A percentile compares a stretch with the other conserved stretches of the same genome.
These are phyloP conservation scores for Peucedramus taeniatus DNA, from an alignment of 2,113 vertebrate genomes.

Conservation along the genomic window DNA sequence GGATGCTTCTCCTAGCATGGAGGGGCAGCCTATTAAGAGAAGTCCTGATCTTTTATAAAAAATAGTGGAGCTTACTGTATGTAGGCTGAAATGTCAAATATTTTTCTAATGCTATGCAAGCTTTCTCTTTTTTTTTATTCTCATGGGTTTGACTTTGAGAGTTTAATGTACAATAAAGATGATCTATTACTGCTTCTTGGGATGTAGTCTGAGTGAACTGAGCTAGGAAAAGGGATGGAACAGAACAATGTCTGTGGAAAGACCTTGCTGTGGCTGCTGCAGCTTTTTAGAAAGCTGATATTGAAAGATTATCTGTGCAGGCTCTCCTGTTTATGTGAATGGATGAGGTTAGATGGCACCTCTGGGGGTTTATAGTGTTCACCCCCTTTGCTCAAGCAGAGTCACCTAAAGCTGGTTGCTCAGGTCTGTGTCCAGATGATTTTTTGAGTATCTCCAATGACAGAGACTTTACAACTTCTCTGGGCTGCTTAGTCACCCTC, in stretches of 20 bases:
- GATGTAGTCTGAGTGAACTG: background rate
- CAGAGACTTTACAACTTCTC: background rate
- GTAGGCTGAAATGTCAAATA: background rate
- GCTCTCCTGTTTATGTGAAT: background rate
- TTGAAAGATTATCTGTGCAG: background rate
- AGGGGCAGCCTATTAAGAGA: conserved; percentile 22
- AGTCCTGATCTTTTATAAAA: background rate
- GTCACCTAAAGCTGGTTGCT: background rate
- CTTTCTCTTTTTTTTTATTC: background rate
- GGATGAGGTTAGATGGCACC: background rate
- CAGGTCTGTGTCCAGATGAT: background rate
- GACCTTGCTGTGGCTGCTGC: background rate
- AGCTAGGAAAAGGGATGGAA: background rate
- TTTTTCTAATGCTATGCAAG: background rate
- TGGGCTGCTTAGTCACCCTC: background rate
- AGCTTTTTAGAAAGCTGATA: background rate
- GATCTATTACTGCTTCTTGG: background rate
- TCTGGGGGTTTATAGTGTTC: background rate
- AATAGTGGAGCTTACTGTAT: background rate
- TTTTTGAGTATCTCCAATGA: background rate
- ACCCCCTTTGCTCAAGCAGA: background rate
- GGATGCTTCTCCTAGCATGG: background rate
- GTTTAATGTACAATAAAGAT: background rate
- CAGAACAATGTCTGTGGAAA: background rate
- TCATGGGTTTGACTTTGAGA: background rate